These are phyloP conservation scores for Schrankia costaestrigalis DNA, from an alignment of 2,888 invertebrate genomes.

Conservation along the genomic window DNA sequence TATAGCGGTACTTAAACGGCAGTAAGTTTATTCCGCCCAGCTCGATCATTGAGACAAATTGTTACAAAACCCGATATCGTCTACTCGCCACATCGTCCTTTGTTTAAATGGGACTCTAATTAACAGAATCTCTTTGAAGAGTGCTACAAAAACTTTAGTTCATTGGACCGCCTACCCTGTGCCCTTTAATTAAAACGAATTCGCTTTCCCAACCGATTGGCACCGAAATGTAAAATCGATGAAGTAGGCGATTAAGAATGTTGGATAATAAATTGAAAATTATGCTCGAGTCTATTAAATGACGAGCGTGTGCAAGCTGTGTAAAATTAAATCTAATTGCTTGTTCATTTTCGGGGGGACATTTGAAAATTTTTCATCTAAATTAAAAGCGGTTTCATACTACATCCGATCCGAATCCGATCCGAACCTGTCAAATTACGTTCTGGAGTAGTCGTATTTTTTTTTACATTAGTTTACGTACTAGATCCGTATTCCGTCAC, in stretches of 20 bases:
- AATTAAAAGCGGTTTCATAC: no score
- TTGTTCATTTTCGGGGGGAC: no score
- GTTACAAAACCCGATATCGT: constrained; percentile 19
- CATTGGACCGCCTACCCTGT: constrained; percentile 21
- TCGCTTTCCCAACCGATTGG: constrained; percentile 26
- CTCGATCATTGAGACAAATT: constrained; percentile 35
- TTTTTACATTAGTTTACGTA: no score
- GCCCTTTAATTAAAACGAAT: constrained; percentile 45
- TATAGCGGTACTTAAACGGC: constrained; percentile 25
- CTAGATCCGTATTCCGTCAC: no score
- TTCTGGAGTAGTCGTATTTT: no score
- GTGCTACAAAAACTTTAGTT: constrained; percentile 42
- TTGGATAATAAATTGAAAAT: constrained; percentile 18
- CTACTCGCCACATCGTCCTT: constrained; percentile 33
- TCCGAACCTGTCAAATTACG: no score
- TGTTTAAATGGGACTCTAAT: constrained; percentile 51
- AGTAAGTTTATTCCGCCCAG: constrained; percentile 29
- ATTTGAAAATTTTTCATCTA: no score
- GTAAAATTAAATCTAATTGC: no score
- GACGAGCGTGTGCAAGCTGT: no score
- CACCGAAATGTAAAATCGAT: constrained; percentile 30
- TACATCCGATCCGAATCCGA: no score
- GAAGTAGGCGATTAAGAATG: constrained; percentile 18
- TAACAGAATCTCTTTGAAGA: constrained; percentile 46
- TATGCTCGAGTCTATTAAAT: no score